Base-by-base conservation (phyloP, 2,113 vertebrate genomes). In the Protobothrops flavoviridis region DNA sequence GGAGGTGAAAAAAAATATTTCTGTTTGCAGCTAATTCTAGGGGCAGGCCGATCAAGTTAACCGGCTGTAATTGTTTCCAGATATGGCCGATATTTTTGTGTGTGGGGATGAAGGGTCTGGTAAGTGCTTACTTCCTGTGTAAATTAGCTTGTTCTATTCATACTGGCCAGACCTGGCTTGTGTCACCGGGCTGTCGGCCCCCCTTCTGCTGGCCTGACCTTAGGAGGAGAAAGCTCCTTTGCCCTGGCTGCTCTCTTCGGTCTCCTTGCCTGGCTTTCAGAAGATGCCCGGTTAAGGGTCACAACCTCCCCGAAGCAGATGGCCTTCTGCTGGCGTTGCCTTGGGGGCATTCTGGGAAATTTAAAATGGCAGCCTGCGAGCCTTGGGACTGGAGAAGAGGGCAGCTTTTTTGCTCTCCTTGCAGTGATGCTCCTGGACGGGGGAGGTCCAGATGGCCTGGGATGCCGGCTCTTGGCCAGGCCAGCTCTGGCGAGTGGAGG, bases 41-140 rank as follows among this genome's bases (percentile, higher is more conserved):
- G 98, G 98, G 97, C 98, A 97, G 97, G 98, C 98, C 97, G 99
- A 99, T 99, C 99, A 99, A 97, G 98, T 99, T 99, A 99, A 99
- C 98, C 96, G 98, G 97, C 96, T 97, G 96, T 98, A 99, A 99
- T 99, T 98, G 98, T 98, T 99, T 99, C 98, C 99, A 99, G 99
- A 99, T 98, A 98, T 97, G 98, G 97, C 98, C 95, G 97, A 98
- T 98, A 98, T 97, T 97, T 98, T 97, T 98, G 97, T 98, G 97
- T 98, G 97, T 98, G 97, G 95, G 98, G 98, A 98, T 98, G 97
- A 98, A 98, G 97, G 98, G 98, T 97, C 97, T 97, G 98, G 98
- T 99, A 99, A 99, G 98, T 98, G 97, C 97, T 98, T 95, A 97
- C 98, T 99, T 99, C 99, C 99, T 99, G 98, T 98, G 98, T 98